Evolutionary conservation across 2,888 invertebrate species (phyloP), one percentile per base, ranked within the genome.

Genomic region (Venustoraphidia nigricollis): DNA sequence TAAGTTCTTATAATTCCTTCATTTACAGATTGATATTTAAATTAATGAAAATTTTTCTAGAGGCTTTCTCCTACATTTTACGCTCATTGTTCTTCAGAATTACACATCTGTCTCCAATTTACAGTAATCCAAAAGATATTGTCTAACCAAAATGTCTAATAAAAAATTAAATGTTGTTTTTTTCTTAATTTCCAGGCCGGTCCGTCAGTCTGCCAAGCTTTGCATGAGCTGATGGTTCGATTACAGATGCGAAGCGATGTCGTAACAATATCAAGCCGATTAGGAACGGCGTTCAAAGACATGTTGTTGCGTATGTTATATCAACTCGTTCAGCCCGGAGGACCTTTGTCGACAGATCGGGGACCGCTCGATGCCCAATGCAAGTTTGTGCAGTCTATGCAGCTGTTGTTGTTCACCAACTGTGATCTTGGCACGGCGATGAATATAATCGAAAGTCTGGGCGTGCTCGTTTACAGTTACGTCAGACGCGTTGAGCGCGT

Each of bases 351-450:
- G 58, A 76, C 76, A 44, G 72, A 80, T 59, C 42, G 39, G 36
- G 76, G 78, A 52, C 82, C 86, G 51, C 65, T 89, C 58, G 79
- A 86, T 75, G 79, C 86, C 46, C 79, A 87, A 60, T 83, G 80
- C 60, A 79, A 79, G 60, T 70, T 85, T 49, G 68, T 85, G 34
- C 79, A 79, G 45, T 75, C 79, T 44, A 65, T 86, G 52, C 66
- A 79, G 10, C 74, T 77, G 57, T 70, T 79, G 8, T 75, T 81
- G 55, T 83, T 80, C 59, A 72, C 76, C 14, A 77, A 79, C 54
- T 77, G 81, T 9, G 83, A 86, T 61, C 67, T 83, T 37, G 76
- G 75, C 54, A 80, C 81, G 52, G 81, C 81, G 1, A 76, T 84
- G 64, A 83, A 79, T 58, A 81, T 85, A 47, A 74, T 83, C 13